Evolutionary conservation across 2,113 vertebrate species (phyloP), one percentile per base, ranked within the genome.

Genomic region (Hippocampus abdominalis): DNA sequence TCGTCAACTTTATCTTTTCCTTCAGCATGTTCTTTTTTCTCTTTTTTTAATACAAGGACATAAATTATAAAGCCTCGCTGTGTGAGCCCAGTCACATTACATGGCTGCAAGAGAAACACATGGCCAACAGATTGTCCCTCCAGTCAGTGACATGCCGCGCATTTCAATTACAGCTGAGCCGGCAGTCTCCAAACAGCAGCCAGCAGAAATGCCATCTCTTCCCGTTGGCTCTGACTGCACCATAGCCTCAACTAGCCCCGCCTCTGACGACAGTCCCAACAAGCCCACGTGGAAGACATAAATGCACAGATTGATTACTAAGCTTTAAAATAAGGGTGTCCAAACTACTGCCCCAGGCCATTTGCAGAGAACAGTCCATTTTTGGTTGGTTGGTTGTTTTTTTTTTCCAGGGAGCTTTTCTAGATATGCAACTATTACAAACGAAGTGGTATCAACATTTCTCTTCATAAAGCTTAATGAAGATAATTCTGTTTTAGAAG

Each of bases 81-180:
- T 49, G 72, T 81, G 86, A 90, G 87, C 91, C 90, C 91, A 73
- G 81, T 93, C 49, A 71, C 92, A 91, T 94, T 90, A 90, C 91
- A 92, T 81, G 84, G 89, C 93, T 94, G 93, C 93, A 93, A 94
- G 79, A 75, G 69, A 91, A 91, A 92, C 90, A 81, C 70, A 86
- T 79, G 79, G 88, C 90, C 93, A 94, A 95, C 93, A 94, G 93
- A 96, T 94, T 92, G 92, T 93, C 88, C 92, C 89, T 0, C 54
- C 84, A 89, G 93, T 83, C 88, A 66, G 89, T 84, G 20, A 76
- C 87, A 88, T 57, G 74, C 83, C 57, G 83, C 64, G 93, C 91
- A 95, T 95, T 90, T 91, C 94, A 94, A 93, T 91, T 89, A 92
- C 83, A 68, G 79, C 81, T 59, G 77, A 68, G 83, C 82, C 74